phyloP scores from a whole-genome alignment of 2,113 vertebrate genomes.

The Dasyornis broadbenti region DNA sequence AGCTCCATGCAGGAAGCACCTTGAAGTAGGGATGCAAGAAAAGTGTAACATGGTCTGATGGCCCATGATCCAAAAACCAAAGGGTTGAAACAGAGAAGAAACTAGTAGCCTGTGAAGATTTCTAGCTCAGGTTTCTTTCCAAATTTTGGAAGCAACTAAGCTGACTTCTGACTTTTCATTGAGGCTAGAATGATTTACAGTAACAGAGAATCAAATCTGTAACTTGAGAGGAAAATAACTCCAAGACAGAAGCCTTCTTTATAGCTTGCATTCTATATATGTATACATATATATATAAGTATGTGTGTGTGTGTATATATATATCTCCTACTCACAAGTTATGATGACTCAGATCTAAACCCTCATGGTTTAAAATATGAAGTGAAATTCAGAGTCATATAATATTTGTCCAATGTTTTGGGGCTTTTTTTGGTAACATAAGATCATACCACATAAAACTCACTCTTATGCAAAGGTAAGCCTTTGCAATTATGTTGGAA shows the following conservation, averaged over 20 bases:
- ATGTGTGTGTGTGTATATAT: background rate
- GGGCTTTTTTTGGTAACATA: background rate
- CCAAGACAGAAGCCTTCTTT: background rate
- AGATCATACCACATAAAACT: background rate
- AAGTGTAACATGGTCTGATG: background rate
- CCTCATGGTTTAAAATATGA: constrained; percentile 17
- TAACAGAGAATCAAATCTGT: background rate
- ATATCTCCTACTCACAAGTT: background rate
- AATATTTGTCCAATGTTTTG: background rate
- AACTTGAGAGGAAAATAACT: background rate
- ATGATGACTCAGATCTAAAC: constrained; percentile 35
- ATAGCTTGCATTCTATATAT: background rate
- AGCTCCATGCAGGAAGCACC: background rate
- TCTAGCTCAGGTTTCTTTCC: background rate
- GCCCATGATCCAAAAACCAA: background rate
- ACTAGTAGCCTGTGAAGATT: background rate
- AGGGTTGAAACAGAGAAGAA: background rate
- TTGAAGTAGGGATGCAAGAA: background rate
- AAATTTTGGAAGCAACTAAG: background rate
- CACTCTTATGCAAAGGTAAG: background rate
- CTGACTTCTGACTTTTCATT: background rate
- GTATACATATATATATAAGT: background rate
- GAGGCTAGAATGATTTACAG: background rate
- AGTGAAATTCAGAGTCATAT: background rate
- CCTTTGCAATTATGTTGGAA: background rate